Conservation (phyloP, 2,888 invertebrate genomes). For the Meteorus colon region DNA sequence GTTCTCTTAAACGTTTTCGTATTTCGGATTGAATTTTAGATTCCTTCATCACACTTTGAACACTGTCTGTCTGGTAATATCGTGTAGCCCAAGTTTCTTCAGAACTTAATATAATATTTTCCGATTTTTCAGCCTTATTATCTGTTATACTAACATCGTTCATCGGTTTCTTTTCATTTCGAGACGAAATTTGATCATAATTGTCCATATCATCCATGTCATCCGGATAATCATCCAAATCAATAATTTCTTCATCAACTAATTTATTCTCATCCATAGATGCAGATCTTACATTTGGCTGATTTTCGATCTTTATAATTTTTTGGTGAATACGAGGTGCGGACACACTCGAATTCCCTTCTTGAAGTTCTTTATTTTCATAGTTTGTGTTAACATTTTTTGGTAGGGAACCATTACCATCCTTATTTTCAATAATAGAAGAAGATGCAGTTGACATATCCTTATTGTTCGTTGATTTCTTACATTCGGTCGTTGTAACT, state of each 20-base stretch:
- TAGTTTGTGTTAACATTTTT: conserved; percentile 48
- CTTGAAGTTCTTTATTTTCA: conserved; percentile 39
- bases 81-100: conserved; percentile 71
- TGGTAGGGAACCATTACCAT: conserved; percentile 40
- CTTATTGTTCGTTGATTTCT: conserved; percentile 42
- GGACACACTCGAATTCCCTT: conserved; percentile 10
- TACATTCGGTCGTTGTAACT: background rate
- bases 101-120: conserved; percentile 55
- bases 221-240: conserved; percentile 70
- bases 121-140: conserved; percentile 26
- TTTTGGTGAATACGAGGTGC: conserved; percentile 10
- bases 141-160: conserved; percentile 9
- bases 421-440: conserved; percentile 29
- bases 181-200: conserved; percentile 41
- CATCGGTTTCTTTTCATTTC: background rate
- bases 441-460: conserved; percentile 33
- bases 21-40: conserved; percentile 72
- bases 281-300: conserved; percentile 6
- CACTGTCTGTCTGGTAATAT: conserved; percentile 71
- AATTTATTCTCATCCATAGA: conserved; percentile 19
- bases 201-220: conserved; percentile 68
- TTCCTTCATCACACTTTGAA: conserved; percentile 70
- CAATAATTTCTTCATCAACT: conserved; percentile 66
- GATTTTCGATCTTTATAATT: background rate
- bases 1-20: conserved; percentile 69